Evolutionary conservation across 2,113 vertebrate species (phyloP), one percentile per base, ranked within the genome.

Genomic region (Hiodon tergisus): DNA sequence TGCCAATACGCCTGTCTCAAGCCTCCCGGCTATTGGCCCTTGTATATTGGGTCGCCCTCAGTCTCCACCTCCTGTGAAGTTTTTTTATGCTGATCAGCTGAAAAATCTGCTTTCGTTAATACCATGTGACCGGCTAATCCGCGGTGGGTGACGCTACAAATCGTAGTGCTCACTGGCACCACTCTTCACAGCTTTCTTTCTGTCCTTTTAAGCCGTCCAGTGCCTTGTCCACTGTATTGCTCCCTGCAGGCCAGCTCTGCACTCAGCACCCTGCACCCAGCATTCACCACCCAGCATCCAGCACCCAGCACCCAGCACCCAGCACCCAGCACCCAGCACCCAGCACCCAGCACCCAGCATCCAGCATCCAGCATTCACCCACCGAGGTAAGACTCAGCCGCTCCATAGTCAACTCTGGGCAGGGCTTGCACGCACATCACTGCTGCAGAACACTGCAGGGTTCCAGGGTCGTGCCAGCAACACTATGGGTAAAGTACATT

Each of bases 111-210:
- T 75, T 59, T 84, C 83, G 89, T 86, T 92, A 88, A 90, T 92
- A 90, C 89, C 89, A 89, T 91, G 88, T 92, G 91, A 92, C 90
- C 81, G 84, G 78, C 78, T 94, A 95, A 95, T 95, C 93, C 59
- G 77, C 82, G 83, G 85, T 73, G 83, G 81, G 89, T 91, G 93
- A 90, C 86, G 75, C 83, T 88, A 83, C 84, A 85, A 85, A 86
- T 77, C 85, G 87, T 86, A 90, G 31, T 55, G 58, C 74, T 60
- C 72, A 16, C n/a, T 67, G 48, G 78, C 79, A 82, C 79, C 77
- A 78, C 83, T 73, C 79, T 79, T 9, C 72, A 68, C 71, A 71
- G 82, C 77, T 75, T 72, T 72, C 81, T 69, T 77, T 76, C 75
- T 62, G 58, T 73, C 17, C 54, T 69, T 16, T 52, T 4, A 59